Conservation (phyloP, 2,888 invertebrate genomes). For the Sialis fuliginosa region DNA sequence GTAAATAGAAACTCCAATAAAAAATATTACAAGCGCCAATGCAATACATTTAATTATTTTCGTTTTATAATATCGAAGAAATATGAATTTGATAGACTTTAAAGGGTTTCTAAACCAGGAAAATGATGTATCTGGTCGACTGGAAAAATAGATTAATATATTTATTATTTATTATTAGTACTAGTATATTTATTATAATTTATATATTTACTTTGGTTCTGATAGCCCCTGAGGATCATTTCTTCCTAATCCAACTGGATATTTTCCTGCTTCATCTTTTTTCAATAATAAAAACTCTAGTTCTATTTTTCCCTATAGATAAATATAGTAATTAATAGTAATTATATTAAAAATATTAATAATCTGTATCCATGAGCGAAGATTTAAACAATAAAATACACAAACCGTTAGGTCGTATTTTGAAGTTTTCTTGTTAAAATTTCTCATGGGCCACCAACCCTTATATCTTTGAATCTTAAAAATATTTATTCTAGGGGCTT, state of each 20-base stretch:
- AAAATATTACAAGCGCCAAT: no score
- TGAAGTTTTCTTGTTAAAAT: constrained; percentile 13
- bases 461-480: constrained; percentile 36
- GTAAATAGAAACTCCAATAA: no score
- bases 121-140: no score
- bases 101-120: no score
- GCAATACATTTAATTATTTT: no score
- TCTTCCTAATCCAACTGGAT: constrained; percentile 47
- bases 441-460: constrained; percentile 53
- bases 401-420: neutral
- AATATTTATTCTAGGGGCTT: constrained; percentile 37
- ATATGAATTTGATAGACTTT: no score
- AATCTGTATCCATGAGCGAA: neutral
- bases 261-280: constrained; percentile 34
- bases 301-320: constrained; percentile 48
- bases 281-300: constrained; percentile 42
- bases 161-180: no score
- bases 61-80: no score
- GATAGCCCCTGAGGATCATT: constrained; percentile 42
- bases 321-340: constrained; percentile 5
- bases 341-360: neutral
- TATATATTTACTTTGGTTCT: constrained; percentile 34
- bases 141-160: no score
- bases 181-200: no score
- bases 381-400: neutral